Evolutionary conservation across 2,888 invertebrate genomes (phyloP).

Genomic region (Nipponacmea schrenckii): DNA sequence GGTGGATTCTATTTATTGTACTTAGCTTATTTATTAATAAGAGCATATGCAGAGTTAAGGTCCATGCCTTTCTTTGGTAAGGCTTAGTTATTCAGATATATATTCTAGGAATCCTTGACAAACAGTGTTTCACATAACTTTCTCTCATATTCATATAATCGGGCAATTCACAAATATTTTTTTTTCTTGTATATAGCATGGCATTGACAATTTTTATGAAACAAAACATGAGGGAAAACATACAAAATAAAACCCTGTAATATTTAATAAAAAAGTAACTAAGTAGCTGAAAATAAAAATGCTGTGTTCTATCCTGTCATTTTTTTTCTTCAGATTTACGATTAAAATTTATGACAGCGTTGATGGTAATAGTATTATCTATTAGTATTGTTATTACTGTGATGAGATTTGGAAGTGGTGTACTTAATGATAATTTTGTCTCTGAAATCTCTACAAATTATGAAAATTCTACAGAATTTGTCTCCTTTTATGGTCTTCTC

Average conservation of each 20-base stretch:
- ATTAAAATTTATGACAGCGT: conserved; percentile 86
- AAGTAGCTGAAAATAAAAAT: no score
- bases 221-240: no score
- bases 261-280: no score
- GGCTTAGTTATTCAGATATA: conserved; percentile 44
- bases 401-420: conserved; percentile 87
- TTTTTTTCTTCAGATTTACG: conserved; percentile 80
- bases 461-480: conserved; percentile 92
- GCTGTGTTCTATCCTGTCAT: not conserved
- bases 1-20: conserved; percentile 87
- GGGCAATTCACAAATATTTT: no score
- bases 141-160: no score
- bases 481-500: conserved; percentile 91
- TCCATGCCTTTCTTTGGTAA: conserved; percentile 98
- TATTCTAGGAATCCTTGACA: no score
- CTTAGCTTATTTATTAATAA: conserved; percentile 82
- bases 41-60: conserved; percentile 92
- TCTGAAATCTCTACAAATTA: conserved; percentile 87
- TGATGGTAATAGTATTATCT: conserved; percentile 83
- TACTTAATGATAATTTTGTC: conserved; percentile 93
- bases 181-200: no score
- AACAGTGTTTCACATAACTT: no score
- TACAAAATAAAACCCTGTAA: no score
- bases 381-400: conserved; percentile 81
- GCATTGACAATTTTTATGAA: no score